A percentile compares a stretch with the other conserved stretches of the same genome.
Evolutionary conservation across 2,113 vertebrate species (phyloP).

Genomic region (Chlorocebus sabaeus): DNA sequence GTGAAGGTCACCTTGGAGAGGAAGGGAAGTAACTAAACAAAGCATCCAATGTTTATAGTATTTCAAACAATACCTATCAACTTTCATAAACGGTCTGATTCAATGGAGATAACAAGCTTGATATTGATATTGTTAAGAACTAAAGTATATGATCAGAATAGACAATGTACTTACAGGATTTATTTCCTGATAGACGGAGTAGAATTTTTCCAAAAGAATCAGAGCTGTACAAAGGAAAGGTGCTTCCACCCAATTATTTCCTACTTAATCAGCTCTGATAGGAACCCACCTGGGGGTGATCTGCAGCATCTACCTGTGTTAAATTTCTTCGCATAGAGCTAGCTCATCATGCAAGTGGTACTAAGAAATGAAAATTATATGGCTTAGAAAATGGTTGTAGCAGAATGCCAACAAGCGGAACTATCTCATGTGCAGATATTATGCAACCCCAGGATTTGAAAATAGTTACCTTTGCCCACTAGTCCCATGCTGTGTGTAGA

Average conservation of each 20-base stretch:
- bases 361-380: neutral
- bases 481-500: neutral
- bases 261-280: neutral
- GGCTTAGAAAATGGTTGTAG: neutral
- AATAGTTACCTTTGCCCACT: neutral
- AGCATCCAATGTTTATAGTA: neutral
- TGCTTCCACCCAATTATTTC: neutral
- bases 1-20: neutral
- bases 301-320: neutral
- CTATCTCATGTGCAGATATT: neutral
- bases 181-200: slow-evolving; percentile 7
- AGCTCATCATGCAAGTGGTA: neutral
- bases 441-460: neutral
- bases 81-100: slow-evolving; percentile 33
- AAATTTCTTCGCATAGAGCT: neutral
- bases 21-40: neutral
- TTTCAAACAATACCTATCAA: neutral
- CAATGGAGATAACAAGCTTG: neutral
- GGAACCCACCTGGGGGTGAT: neutral
- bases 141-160: neutral
- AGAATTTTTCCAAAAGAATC: slow-evolving; percentile 59
- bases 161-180: neutral
- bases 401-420: neutral
- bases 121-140: neutral
- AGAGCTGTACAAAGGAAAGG: neutral